Evolutionary conservation across 2,113 vertebrate genomes (phyloP).

Genomic region (Okapia johnstoni): DNA sequence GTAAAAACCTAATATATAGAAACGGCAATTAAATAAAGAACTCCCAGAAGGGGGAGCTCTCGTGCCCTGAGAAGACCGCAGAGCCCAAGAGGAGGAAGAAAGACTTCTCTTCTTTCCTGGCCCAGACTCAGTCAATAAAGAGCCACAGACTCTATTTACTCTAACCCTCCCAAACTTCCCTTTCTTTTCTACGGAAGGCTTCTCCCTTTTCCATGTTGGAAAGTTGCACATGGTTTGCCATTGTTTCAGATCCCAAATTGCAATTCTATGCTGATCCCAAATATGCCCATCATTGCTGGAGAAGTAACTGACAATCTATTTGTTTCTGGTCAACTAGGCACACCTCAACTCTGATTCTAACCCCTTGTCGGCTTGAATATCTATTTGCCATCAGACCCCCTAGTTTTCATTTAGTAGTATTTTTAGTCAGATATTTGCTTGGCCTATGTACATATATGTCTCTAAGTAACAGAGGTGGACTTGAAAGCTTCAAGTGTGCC

Average conservation of each 20-base stretch:
- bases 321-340: neutral
- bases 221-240: neutral
- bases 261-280: neutral
- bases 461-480: neutral
- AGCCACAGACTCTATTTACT: neutral
- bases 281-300: neutral
- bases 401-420: neutral
- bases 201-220: neutral
- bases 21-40: neutral
- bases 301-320: neutral
- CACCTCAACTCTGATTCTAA: neutral
- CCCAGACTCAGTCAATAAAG: neutral
- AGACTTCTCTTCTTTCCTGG: neutral
- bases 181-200: neutral
- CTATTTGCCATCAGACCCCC: neutral
- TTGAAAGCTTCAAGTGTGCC: neutral
- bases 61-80: neutral
- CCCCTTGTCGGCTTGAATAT: neutral
- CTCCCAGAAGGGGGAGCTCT: neutral
- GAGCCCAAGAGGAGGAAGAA: neutral
- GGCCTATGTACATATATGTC: neutral
- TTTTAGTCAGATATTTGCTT: neutral
- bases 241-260: neutral
- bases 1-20: neutral
- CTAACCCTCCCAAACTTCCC: neutral